These are phyloP conservation scores for Chascanopsetta lugubris DNA, from an alignment of 2,113 vertebrate species.

Conservation along the genomic window DNA sequence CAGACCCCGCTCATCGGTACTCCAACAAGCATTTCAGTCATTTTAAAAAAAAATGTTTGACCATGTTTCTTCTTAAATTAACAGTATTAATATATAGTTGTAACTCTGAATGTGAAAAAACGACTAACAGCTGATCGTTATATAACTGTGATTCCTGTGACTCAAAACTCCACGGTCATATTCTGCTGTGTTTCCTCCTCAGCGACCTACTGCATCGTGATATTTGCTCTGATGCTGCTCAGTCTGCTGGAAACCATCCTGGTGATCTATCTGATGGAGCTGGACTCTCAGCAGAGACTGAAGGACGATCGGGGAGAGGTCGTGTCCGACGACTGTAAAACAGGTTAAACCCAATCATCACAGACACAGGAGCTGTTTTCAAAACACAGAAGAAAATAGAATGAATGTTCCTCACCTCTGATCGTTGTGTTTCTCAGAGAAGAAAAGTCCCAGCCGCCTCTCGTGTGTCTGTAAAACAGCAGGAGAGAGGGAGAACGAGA, in stretches of 20 bases:
- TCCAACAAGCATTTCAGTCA: neutral
- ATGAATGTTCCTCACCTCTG: neutral
- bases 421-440: constrained; percentile 43
- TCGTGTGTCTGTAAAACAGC: constrained; percentile 20
- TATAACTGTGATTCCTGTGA: too few species aligned
- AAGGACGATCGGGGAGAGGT: neutral
- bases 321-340: neutral
- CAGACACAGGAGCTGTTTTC: neutral
- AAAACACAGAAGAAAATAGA: neutral
- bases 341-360: constrained; percentile 36
- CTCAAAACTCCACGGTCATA: too few species aligned
- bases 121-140: too few species aligned
- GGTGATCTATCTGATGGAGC: constrained; percentile 71
- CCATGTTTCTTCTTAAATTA: too few species aligned
- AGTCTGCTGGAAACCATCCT: constrained; percentile 81
- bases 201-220: constrained; percentile 77
- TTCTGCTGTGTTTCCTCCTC: neutral
- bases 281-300: constrained; percentile 11
- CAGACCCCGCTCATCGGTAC: constrained; percentile 76
- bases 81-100: too few species aligned
- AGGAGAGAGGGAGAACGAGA: constrained; percentile 33
- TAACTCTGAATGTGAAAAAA: too few species aligned
- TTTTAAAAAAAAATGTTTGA: too few species aligned
- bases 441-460: constrained; percentile 12
- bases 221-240: constrained; percentile 82